These are phyloP conservation scores for Odocoileus hemionus DNA, from an alignment of 2,113 vertebrate genomes.

Conservation along the genomic window DNA sequence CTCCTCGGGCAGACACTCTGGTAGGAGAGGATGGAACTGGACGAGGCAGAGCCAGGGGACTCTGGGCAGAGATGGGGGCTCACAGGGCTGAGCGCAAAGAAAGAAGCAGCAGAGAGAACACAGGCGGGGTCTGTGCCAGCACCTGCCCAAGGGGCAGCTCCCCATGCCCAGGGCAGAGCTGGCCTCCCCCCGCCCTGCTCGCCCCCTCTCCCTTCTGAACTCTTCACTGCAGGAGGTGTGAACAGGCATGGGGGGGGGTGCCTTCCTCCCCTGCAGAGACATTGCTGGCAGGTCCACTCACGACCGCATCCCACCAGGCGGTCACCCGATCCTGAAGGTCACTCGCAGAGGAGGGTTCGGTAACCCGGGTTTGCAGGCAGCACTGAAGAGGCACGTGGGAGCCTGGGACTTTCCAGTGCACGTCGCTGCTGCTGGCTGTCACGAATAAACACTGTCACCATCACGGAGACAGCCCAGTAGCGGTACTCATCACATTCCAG, in stretches of 20 bases:
- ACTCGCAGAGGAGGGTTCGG: background rate
- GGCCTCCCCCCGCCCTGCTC: background rate
- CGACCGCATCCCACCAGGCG: background rate
- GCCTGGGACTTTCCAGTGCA: background rate
- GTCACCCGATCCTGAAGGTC: background rate
- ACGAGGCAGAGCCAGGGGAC: background rate
- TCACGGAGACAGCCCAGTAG: accelerated
- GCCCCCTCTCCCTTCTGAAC: background rate
- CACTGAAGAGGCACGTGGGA: background rate
- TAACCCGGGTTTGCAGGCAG: background rate
- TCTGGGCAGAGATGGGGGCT: background rate
- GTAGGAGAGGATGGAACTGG: background rate
- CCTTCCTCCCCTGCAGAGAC: background rate
- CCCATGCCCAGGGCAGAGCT: background rate
- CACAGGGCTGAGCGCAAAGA: background rate
- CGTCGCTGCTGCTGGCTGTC: background rate
- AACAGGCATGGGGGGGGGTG: background rate
- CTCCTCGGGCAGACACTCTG: background rate
- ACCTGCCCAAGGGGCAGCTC: accelerated
- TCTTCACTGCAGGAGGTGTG: background rate
- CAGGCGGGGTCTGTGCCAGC: accelerated
- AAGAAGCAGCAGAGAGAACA: background rate
- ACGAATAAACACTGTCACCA: background rate
- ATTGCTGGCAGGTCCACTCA: background rate
- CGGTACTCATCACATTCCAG: background rate